A percentile compares a stretch with the other conserved stretches of the same genome.
Evolutionary conservation across 2,888 invertebrate genomes (phyloP).

Genomic region (Salpingus planirostris): DNA sequence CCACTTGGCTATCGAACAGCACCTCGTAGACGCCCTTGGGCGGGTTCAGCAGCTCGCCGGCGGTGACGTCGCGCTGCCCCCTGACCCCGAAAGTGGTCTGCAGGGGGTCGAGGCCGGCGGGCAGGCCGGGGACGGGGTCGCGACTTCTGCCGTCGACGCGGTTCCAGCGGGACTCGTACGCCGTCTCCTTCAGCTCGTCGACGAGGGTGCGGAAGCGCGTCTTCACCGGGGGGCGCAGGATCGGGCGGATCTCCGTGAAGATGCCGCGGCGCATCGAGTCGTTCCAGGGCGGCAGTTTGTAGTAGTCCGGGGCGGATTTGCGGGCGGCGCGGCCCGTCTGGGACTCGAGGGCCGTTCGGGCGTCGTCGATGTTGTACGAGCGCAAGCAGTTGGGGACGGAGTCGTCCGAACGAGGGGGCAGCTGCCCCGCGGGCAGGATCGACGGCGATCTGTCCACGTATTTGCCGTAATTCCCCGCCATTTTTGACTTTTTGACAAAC

Average conservation of each 20-base stretch:
- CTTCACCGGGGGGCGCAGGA: conserved; percentile 33
- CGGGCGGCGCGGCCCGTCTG: not conserved
- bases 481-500: too few species aligned
- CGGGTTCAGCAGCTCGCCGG: conserved; percentile 40
- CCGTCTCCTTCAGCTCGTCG: conserved; percentile 43
- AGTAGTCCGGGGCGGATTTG: not conserved
- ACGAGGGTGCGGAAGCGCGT: conserved; percentile 42
- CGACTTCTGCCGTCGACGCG: conserved; percentile 39
- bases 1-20: conserved; percentile 34
- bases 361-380: conserved; percentile 28
- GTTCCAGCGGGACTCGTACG: conserved; percentile 43
- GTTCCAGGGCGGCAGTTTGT: conserved; percentile 4
- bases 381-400: conserved; percentile 23
- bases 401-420: conserved; percentile 19
- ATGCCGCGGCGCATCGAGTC: conserved; percentile 6
- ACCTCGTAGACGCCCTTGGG: conserved; percentile 35
- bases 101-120: conserved; percentile 37
- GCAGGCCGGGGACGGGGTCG: conserved; percentile 41
- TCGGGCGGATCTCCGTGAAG: conserved; percentile 18
- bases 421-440: conserved; percentile 23
- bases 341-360: conserved; percentile 24
- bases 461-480: not conserved
- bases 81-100: conserved; percentile 38
- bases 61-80: conserved; percentile 17
- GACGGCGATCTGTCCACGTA: conserved; percentile 1